Percentiles rank a stretch among this genome's conserved stretches.
phyloP scores from a whole-genome alignment of 2,797 vertebrate species.

The Cichlasoma orientale region DNA sequence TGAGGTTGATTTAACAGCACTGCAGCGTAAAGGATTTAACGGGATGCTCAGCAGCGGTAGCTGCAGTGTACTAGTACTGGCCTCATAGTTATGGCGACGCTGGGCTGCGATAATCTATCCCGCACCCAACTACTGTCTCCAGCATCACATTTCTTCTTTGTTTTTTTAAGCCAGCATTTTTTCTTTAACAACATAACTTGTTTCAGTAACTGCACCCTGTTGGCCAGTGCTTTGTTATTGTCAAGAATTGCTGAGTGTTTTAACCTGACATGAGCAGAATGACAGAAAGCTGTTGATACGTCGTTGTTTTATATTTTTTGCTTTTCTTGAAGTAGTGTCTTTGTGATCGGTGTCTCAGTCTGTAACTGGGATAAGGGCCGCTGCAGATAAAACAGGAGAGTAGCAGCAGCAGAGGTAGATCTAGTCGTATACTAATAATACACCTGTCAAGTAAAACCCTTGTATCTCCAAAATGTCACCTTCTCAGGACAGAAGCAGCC shows the following conservation, averaged over 20 bases:
- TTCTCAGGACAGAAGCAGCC: not conserved
- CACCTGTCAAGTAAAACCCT: not conserved
- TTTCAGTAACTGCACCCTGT: not conserved
- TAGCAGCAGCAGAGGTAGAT: not conserved
- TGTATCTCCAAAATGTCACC: not conserved
- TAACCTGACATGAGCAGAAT: not conserved
- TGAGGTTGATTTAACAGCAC: constrained; percentile 75
- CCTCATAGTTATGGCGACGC: constrained; percentile 17
- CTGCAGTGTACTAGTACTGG: constrained; percentile 6
- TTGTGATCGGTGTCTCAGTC: not conserved
- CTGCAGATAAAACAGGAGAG: constrained; percentile 26
- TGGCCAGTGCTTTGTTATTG: not conserved
- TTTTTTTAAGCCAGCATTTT: constrained; percentile 2
- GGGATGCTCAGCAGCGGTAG: constrained; percentile 38
- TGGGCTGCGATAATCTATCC: constrained; percentile 39
- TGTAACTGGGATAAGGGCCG: not conserved
- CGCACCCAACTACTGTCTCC: constrained; percentile 48
- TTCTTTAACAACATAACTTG: not conserved
- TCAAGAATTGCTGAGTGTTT: not conserved
- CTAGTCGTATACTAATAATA: not conserved
- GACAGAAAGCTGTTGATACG: not conserved
- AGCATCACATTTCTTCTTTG: not conserved
- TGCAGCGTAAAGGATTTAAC: constrained; percentile 74
- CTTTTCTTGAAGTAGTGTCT: not conserved
- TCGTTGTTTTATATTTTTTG: not conserved